phyloP scores from a whole-genome alignment of 2,113 vertebrate species.

The Phodopus roborovskii region DNA sequence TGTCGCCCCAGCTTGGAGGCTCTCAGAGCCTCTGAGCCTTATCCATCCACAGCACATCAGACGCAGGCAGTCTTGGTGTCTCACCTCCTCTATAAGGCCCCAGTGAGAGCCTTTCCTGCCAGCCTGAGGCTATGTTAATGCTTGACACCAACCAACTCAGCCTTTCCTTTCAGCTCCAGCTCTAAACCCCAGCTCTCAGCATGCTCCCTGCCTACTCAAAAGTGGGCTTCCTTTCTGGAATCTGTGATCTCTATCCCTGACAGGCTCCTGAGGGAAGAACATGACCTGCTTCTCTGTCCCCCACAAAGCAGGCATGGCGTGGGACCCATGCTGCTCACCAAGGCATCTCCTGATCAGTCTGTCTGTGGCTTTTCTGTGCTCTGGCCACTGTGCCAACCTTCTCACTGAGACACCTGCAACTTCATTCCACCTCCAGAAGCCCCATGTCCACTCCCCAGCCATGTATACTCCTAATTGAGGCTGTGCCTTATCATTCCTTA shows the following conservation, averaged over 20 bases:
- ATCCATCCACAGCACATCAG: neutral
- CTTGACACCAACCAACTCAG: neutral
- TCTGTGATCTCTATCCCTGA: neutral
- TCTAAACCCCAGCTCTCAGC: neutral
- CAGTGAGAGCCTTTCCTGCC: neutral
- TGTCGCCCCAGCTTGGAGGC: neutral
- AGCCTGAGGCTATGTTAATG: neutral
- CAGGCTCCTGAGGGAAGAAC: slow-evolving; percentile 44
- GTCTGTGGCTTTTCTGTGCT: neutral
- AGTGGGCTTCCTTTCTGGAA: neutral
- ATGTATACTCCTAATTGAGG: neutral
- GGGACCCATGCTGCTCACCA: neutral
- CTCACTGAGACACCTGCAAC: neutral
- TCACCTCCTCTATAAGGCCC: neutral
- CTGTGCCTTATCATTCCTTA: neutral
- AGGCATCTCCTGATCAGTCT: neutral
- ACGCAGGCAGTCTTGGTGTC: neutral
- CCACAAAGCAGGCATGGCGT: neutral
- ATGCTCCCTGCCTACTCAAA: neutral
- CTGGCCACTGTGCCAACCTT: neutral
- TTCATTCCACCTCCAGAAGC: neutral
- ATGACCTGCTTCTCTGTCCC: neutral
- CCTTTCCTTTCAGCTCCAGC: neutral
- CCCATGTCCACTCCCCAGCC: neutral
- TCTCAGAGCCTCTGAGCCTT: neutral